phyloP scores from a whole-genome alignment of 2,888 invertebrate genomes.

The Drosophila recens region DNA sequence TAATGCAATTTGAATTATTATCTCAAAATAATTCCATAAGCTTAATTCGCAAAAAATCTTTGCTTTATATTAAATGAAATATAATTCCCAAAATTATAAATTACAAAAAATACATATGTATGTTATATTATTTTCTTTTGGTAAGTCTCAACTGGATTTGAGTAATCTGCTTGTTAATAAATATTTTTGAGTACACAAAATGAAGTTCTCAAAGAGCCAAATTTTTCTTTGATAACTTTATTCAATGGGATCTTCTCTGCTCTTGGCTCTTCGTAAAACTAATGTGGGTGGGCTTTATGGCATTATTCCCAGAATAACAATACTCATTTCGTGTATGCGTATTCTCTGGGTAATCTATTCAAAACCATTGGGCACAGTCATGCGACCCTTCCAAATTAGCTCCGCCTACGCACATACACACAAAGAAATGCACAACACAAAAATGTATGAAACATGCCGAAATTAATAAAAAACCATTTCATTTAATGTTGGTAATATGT shows the following conservation, averaged over 20 bases:
- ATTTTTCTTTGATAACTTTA: background rate
- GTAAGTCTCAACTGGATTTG: background rate
- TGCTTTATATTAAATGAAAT: too few species aligned
- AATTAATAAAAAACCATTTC: constrained; percentile 76
- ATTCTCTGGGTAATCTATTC: constrained; percentile 51
- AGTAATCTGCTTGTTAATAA: background rate
- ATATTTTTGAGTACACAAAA: too few species aligned
- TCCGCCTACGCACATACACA: background rate
- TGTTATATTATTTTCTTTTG: too few species aligned
- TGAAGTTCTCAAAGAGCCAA: constrained; percentile 5
- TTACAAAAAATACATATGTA: too few species aligned
- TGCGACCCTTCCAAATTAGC: constrained; percentile 48
- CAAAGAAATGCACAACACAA: constrained; percentile 11
- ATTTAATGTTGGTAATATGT: constrained; percentile 69
- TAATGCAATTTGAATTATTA: too few species aligned
- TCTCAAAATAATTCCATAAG: too few species aligned
- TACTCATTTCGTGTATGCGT: constrained; percentile 12
- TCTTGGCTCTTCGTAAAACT: background rate
- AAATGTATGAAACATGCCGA: constrained; percentile 59
- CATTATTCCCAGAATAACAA: constrained; percentile 15
- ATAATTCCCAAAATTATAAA: too few species aligned
- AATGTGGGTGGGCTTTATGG: constrained; percentile 19
- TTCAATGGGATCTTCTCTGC: background rate
- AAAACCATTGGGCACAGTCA: constrained; percentile 52
- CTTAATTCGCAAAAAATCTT: too few species aligned